Conservation (phyloP, 2,113 vertebrate species). For the Fulmarus glacialis region DNA sequence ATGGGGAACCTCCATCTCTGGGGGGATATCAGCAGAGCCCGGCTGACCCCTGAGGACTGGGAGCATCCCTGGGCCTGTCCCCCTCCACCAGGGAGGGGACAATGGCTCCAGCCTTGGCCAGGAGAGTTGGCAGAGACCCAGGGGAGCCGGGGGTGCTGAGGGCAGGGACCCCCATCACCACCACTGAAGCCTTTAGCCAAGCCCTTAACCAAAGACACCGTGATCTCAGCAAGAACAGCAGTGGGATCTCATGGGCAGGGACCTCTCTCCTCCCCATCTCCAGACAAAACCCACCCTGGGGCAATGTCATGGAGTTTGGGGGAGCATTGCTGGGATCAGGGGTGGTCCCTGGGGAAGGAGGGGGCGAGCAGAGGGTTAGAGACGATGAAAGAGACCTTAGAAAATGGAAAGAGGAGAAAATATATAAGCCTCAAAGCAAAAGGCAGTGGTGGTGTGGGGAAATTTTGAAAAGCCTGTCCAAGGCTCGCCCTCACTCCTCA, state of each 20-base stretch:
- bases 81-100: background rate
- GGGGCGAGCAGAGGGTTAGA: background rate
- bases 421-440: background rate
- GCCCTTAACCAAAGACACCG: background rate
- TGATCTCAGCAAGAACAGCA: background rate
- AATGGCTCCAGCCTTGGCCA: background rate
- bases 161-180: fast-evolving
- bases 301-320: background rate
- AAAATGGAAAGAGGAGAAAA: background rate
- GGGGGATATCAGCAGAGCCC: background rate
- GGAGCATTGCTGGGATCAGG: background rate
- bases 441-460: background rate
- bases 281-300: background rate
- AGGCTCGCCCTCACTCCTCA: background rate
- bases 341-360: background rate
- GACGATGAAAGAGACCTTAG: background rate
- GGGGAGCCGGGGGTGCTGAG: background rate
- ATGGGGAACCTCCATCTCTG: fast-evolving
- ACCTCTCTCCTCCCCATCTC: background rate
- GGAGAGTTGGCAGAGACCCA: background rate
- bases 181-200: background rate
- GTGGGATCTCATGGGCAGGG: fast-evolving
- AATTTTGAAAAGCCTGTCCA: background rate
- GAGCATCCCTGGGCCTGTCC: background rate
- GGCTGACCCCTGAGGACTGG: background rate